Evolutionary conservation across 2,113 vertebrate species (phyloP), one percentile per base, ranked within the genome.

Genomic region (Gymnocephalus cernua): DNA sequence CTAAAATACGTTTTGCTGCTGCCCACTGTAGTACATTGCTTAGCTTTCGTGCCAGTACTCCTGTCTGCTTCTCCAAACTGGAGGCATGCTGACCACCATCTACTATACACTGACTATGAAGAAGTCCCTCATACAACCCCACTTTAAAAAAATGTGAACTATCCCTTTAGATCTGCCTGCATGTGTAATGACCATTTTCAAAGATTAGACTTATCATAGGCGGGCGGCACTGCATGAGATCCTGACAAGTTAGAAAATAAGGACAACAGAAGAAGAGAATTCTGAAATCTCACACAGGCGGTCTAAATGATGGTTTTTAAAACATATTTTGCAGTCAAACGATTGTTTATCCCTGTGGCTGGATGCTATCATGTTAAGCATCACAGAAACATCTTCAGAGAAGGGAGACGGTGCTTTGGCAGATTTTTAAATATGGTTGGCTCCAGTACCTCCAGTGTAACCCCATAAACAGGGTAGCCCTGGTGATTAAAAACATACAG

Each of bases 311-410:
- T 74, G 67, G 77, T 86, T 87, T 84, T 77, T 64, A 29, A 74
- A 74, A 73, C 18, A 5, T 74, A 68, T 84, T 89, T 84, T 80
- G 69, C 85, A 72, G 44, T 61, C 77, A 79, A 83, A 69, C 86
- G 64, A 85, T 80, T 90, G 80, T 85, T 90, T 88, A 89, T 86
- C 79, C 81, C 73, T 0, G 12, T 23, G 23, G 89, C 83, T 85
- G 27, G 62, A 85, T 81, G 73, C 78, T 74, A 80, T 80, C 83
- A 86, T 80, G 84, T 69, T 86, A 71, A 81, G 70, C 74, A 54
- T 90, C 27, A 58, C 35, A 56, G 21, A 29, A 45, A 54, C 50
- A 51, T 86, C 57, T 71, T 72, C 64, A 73, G 59, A 71, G 64
- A 53, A 38, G 27, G 41, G 18, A 66, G 48, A 48, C 68, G 58